A percentile compares a stretch with the other conserved stretches of the same genome.
Conservation (phyloP, 1,140 invertebrate genomes). For the Diachasmimorpha longicaudata region DNA sequence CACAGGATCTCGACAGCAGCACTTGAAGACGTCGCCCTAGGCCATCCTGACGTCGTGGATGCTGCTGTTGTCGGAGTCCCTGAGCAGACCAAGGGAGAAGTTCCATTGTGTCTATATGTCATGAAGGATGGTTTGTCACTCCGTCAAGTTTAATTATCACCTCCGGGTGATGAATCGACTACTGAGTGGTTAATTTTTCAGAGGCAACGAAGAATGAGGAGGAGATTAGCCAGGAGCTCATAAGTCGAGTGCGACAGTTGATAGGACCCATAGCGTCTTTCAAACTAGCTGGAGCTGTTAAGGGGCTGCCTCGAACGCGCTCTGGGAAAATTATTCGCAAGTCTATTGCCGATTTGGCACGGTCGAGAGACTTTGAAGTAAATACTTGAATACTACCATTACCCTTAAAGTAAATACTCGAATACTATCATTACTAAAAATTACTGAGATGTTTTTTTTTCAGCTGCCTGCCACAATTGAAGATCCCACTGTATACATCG, state of each 20-base stretch:
- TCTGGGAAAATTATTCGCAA: slow-evolving; percentile 86
- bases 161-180: neutral
- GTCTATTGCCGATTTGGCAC: slow-evolving; percentile 82
- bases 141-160: neutral
- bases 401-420: too few relatives aligned
- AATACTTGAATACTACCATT: neutral
- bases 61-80: slow-evolving; percentile 88
- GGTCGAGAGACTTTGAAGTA: slow-evolving; percentile 77
- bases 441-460: slow-evolving; percentile 30
- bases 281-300: slow-evolving; percentile 76
- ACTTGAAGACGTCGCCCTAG: slow-evolving; percentile 86
- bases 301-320: slow-evolving; percentile 76
- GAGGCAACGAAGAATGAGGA: slow-evolving; percentile 65
- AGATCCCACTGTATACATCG: slow-evolving; percentile 80
- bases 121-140: slow-evolving; percentile 58
- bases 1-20: slow-evolving; percentile 87
- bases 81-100: slow-evolving; percentile 86
- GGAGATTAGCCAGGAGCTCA: slow-evolving; percentile 70
- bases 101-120: slow-evolving; percentile 87
- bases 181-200: slow-evolving; percentile 33
- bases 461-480: slow-evolving; percentile 88
- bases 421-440: too few relatives aligned
- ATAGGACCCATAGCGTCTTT: slow-evolving; percentile 92
- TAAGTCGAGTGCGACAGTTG: slow-evolving; percentile 75
- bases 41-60: slow-evolving; percentile 82